phyloP scores from a whole-genome alignment of 2,888 invertebrate species.

The Leptinotarsa juncta region DNA sequence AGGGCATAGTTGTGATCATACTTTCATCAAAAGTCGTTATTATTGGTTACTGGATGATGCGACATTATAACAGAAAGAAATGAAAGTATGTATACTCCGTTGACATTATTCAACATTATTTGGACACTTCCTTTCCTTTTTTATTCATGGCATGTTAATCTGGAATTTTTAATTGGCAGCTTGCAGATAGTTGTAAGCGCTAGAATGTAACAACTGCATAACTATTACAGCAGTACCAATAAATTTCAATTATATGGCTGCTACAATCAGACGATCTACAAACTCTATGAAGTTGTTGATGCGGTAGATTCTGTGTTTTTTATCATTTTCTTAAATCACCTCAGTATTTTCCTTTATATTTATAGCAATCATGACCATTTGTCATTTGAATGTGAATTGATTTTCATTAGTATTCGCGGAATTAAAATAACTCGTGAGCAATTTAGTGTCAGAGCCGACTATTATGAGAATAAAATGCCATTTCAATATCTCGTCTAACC shows the following conservation, averaged over 20 bases:
- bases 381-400: slow-evolving; percentile 26
- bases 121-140: too few species aligned
- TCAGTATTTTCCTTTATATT: slow-evolving; percentile 16
- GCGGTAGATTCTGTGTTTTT: slow-evolving; percentile 13
- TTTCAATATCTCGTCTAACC: slow-evolving; percentile 53
- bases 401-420: slow-evolving; percentile 31
- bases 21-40: too few species aligned
- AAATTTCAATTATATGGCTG: slow-evolving; percentile 15
- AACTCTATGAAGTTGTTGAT: slow-evolving; percentile 9
- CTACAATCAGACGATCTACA: slow-evolving; percentile 12
- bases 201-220: background rate
- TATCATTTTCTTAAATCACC: slow-evolving; percentile 1
- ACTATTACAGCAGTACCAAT: slow-evolving; percentile 7
- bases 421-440: slow-evolving; percentile 33
- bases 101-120: too few species aligned
- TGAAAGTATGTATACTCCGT: too few species aligned
- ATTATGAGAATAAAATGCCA: slow-evolving; percentile 46
- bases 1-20: too few species aligned
- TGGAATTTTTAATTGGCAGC: slow-evolving; percentile 1
- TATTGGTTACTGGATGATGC: too few species aligned
- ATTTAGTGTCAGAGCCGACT: slow-evolving; percentile 24
- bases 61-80: too few species aligned
- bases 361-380: slow-evolving; percentile 11
- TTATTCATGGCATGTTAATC: background rate
- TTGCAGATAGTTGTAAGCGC: background rate